Base-by-base conservation (phyloP, 1,140 invertebrate species). In the Zophobas atratus region DNA sequence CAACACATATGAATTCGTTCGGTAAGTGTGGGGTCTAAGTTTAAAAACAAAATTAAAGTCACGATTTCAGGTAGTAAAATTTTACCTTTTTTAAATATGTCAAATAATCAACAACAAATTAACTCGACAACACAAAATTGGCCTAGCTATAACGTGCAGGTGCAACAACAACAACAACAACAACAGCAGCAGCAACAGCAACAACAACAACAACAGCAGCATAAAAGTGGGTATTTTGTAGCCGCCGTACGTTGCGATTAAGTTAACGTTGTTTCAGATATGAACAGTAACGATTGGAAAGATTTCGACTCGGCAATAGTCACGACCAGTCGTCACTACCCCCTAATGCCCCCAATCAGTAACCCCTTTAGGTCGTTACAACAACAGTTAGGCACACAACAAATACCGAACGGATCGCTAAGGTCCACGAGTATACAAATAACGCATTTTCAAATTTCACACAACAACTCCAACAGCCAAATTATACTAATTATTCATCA, bases 221-320 rank as follows among this genome's bases (percentile, higher is more conserved):
- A 84, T 60, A 86, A 85, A 84, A 85, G 85, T 86, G 80, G 81
- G 80, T 82, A 39, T 48, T 73, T 1, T 67, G 73, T 75, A 38
- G 63, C 63, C 8, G 5, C 55, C 6, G 20, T 34, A 63, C 20
- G 48, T 39, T 36, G 32, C 5, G 36, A 8, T 72, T 67, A 43
- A 36, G 38, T 36, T 57, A 1, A 56, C 0, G 70, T 76, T 74
- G 63, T 73, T 80, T 41, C 83, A 90, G 88, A 88, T 84, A 86
- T 89, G 84, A 80, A 87, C 84, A 88, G 91, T 87, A 86, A 90
- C 77, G 94, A 95, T 87, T 95, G 94, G 94, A 94, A 94, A 82
- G 90, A 93, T 77, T 90, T 96, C 87, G 95, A 97, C 88, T 95
- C 95, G 74, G 95, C 95, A 72, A 96, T 97, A 82, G 91, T 97